Evolutionary conservation across 2,888 invertebrate genomes (phyloP).

Genomic region (Ormyrus pomaceus): DNA sequence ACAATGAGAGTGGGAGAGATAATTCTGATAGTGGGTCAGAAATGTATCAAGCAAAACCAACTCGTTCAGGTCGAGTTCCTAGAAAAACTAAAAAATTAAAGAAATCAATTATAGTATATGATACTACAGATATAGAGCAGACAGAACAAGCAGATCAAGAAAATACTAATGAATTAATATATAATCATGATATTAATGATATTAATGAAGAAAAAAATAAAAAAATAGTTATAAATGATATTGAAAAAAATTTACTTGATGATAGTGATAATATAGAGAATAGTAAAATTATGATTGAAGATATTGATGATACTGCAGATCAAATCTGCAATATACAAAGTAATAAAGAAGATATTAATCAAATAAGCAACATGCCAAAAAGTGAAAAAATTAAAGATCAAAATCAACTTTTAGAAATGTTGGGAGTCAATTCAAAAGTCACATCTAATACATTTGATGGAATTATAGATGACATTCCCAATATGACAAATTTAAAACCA

Average conservation of each 20-base stretch:
- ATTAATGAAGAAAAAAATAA: slow-evolving; percentile 37
- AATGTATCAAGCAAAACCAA: slow-evolving; percentile 72
- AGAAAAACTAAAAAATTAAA: slow-evolving; percentile 68
- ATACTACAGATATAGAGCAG: slow-evolving; percentile 10
- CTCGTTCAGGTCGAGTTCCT: slow-evolving; percentile 75
- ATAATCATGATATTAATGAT: neutral
- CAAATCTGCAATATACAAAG: no score
- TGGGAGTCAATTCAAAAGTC: slow-evolving; percentile 11
- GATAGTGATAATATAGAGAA: slow-evolving; percentile 12
- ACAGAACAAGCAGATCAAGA: slow-evolving; percentile 2
- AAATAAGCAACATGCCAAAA: slow-evolving; percentile 11
- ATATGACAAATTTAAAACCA: slow-evolving; percentile 72
- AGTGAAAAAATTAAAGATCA: slow-evolving; percentile 37
- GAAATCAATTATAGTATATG: slow-evolving; percentile 57
- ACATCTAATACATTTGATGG: slow-evolving; percentile 52
- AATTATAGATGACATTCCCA: slow-evolving; percentile 63
- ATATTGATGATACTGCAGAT: slow-evolving; percentile 4
- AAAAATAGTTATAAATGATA: slow-evolving; percentile 10
- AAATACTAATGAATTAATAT: no score
- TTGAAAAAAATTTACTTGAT: neutral
- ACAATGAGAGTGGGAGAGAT: slow-evolving; percentile 18
- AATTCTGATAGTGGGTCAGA: slow-evolving; percentile 67
- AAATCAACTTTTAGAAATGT: slow-evolving; percentile 31
- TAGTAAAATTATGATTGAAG: slow-evolving; percentile 25
- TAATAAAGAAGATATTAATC: no score